These are phyloP conservation scores for Apocrypta bakeri DNA, from an alignment of 1,140 invertebrate species.

Conservation along the genomic window DNA sequence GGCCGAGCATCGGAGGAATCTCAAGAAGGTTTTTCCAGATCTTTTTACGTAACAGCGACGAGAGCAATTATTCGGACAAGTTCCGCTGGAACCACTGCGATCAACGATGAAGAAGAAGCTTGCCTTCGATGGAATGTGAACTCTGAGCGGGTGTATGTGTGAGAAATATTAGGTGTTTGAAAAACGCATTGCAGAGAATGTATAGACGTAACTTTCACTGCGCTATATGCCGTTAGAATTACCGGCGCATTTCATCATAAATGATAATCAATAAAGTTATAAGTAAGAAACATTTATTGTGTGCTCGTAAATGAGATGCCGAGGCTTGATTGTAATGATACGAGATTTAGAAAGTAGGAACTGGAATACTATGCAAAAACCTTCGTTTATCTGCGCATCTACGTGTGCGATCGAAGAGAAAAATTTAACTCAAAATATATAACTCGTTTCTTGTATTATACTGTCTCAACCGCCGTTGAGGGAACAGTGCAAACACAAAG, in stretches of 20 bases:
- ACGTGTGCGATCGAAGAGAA: neutral
- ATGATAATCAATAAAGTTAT: conserved; percentile 29
- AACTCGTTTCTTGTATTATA: too few species aligned
- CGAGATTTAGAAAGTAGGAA: conserved; percentile 39
- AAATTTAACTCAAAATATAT: neutral
- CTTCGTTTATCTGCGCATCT: neutral
- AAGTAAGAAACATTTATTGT: conserved; percentile 32
- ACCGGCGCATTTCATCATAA: conserved; percentile 3
- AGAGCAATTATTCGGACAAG: too few species aligned
- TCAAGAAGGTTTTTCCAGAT: neutral
- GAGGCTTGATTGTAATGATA: conserved; percentile 6
- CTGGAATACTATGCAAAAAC: neutral
- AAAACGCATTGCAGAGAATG: neutral
- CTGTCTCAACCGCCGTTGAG: neutral
- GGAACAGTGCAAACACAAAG: too few species aligned
- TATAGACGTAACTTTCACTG: conserved; percentile 13
- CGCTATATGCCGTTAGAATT: neutral
- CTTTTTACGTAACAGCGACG: neutral
- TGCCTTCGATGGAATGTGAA: too few species aligned
- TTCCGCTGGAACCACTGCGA: too few species aligned
- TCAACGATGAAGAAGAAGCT: too few species aligned
- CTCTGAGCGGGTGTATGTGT: too few species aligned
- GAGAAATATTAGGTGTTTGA: neutral
- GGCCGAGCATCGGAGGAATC: neutral
- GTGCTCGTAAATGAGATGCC: conserved; percentile 30